Conservation (phyloP, 2,113 vertebrate genomes). For the Epinephelus lanceolatus region DNA sequence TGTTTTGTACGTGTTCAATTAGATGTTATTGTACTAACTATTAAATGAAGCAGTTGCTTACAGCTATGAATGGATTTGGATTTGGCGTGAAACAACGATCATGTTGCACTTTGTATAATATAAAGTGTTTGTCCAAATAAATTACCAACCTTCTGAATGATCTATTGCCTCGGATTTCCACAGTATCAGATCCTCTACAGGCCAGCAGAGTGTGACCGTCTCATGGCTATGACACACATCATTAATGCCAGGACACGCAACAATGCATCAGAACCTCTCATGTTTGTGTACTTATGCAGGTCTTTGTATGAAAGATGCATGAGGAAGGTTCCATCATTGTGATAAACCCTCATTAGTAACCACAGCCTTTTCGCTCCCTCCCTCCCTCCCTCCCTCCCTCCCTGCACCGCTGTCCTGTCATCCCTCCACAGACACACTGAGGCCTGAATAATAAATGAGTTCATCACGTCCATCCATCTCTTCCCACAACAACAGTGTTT, state of each 20-base stretch:
- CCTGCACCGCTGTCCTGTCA: conserved; percentile 48
- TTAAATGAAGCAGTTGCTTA: too few relatives aligned
- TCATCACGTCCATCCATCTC: conserved; percentile 64
- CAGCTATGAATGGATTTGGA: too few relatives aligned
- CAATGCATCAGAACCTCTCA: conserved; percentile 18
- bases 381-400: neutral
- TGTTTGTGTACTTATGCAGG: conserved; percentile 42
- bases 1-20: conserved; percentile 4
- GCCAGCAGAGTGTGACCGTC: neutral
- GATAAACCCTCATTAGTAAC: conserved; percentile 73
- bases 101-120: too few relatives aligned
- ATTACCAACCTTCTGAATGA: neutral
- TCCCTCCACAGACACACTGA: conserved; percentile 52
- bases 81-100: too few relatives aligned
- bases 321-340: conserved; percentile 56
- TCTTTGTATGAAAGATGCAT: conserved; percentile 74
- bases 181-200: neutral
- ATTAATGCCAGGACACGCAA: conserved; percentile 50
- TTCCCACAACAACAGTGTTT: conserved; percentile 52
- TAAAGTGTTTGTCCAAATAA: neutral
- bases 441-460: conserved; percentile 75
- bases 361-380: conserved; percentile 33
- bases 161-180: neutral
- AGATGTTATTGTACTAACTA: neutral
- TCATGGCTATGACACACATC: conserved; percentile 26